Conservation (phyloP, 2,113 vertebrate species). For the Xiphophorus couchianus region DNA sequence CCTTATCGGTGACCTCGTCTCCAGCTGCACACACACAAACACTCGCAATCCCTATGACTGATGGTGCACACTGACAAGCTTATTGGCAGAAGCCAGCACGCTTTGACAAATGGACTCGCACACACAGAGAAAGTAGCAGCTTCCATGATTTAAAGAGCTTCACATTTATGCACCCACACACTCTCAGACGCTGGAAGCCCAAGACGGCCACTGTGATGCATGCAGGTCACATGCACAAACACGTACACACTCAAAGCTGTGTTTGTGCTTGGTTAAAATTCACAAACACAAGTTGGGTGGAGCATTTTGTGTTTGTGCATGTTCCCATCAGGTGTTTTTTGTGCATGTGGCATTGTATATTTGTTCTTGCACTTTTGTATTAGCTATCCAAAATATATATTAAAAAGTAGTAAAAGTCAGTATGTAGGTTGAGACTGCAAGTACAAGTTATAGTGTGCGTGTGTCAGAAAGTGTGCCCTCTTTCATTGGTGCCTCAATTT, state of each 20-base stretch:
- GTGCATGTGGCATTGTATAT: conserved; percentile 12
- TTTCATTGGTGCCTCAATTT: conserved; percentile 6
- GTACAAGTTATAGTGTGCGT: background rate
- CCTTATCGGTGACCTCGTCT: conserved; percentile 73
- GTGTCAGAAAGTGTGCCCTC: background rate
- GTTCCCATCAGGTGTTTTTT: conserved; percentile 7
- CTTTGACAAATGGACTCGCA: conserved; percentile 65
- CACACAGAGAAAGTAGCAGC: conserved; percentile 38
- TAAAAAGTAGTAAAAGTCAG: conserved; percentile 3
- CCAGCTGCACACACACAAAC: conserved; percentile 29
- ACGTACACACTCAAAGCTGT: conserved; percentile 12
- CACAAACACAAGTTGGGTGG: conserved; percentile 6
- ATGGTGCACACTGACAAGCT: conserved; percentile 63
- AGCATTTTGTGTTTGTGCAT: conserved; percentile 8
- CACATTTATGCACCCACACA: conserved; percentile 56
- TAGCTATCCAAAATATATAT: conserved; percentile 6
- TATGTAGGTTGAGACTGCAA: conserved; percentile 21
- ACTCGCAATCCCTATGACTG: conserved; percentile 56
- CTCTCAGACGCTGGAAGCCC: conserved; percentile 23
- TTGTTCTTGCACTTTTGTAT: conserved; percentile 25
- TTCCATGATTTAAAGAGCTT: conserved; percentile 58
- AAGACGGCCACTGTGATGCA: conserved; percentile 24
- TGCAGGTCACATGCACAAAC: conserved; percentile 3
- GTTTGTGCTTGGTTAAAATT: conserved; percentile 43
- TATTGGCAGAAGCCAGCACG: conserved; percentile 46